A percentile compares a stretch with the other conserved stretches of the same genome.
phyloP scores from a whole-genome alignment of 2,888 invertebrate genomes.

The Bhutanitis thaidina region DNA sequence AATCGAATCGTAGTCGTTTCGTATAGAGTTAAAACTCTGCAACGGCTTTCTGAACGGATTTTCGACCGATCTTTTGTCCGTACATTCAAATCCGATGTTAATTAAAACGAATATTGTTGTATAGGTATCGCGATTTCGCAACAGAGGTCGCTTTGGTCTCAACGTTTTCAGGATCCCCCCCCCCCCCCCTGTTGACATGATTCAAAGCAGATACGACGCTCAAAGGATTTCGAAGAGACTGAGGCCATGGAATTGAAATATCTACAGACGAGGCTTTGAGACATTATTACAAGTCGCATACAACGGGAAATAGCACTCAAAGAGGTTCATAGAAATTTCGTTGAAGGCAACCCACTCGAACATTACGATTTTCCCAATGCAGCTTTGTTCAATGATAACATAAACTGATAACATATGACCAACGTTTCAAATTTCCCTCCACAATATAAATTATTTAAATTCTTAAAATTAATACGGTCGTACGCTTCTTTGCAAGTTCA shows the following conservation, averaged over 20 bases:
- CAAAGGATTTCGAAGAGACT: slow-evolving; percentile 17
- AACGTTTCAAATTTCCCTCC: no score
- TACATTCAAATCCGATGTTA: slow-evolving; percentile 54
- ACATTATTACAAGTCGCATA: slow-evolving; percentile 14
- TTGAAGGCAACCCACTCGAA: neutral
- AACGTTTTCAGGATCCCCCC: slow-evolving; percentile 11
- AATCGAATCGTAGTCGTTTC: slow-evolving; percentile 30
- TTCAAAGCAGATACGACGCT: slow-evolving; percentile 17
- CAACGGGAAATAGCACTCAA: slow-evolving; percentile 14
- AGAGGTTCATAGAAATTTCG: slow-evolving; percentile 3
- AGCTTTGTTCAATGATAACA: neutral
- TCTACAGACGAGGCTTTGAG: slow-evolving; percentile 14
- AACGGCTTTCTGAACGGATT: slow-evolving; percentile 41
- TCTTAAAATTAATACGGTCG: no score
- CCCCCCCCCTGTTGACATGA: slow-evolving; percentile 14
- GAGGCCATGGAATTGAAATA: slow-evolving; percentile 17
- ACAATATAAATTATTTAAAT: no score
- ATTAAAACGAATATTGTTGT: slow-evolving; percentile 64
- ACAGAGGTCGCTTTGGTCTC: slow-evolving; percentile 19
- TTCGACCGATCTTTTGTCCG: slow-evolving; percentile 62
- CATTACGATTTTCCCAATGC: neutral
- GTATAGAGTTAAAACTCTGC: slow-evolving; percentile 25
- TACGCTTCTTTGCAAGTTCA: no score
- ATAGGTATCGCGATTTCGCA: slow-evolving; percentile 21
- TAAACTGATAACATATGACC: no score